Evolutionary conservation across 2,113 vertebrate genomes (phyloP).

Genomic region (Pollachius pollachius): DNA sequence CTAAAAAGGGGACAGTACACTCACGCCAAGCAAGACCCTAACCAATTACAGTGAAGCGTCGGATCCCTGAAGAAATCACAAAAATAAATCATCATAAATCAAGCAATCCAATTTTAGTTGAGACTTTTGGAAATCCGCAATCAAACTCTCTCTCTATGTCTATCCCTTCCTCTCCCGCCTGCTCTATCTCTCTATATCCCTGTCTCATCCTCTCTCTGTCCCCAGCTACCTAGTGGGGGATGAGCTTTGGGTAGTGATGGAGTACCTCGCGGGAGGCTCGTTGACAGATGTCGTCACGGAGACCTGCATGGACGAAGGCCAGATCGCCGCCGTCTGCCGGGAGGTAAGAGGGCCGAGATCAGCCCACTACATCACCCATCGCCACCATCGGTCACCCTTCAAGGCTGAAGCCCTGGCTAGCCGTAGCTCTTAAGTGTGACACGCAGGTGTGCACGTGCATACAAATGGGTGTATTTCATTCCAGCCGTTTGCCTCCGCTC

Average conservation of each 20-base stretch:
- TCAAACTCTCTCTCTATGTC: not conserved
- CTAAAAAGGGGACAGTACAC: no score
- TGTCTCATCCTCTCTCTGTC: not conserved
- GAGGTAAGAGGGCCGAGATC: conserved; percentile 79
- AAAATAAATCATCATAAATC: no score
- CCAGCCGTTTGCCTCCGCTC: not conserved
- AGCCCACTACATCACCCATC: conserved; percentile 3
- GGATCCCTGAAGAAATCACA: no score
- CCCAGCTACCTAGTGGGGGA: conserved; percentile 93
- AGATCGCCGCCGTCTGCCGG: conserved; percentile 97
- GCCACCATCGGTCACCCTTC: conserved; percentile 1
- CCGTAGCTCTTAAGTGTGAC: no score
- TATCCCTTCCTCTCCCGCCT: not conserved
- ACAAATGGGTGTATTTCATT: not conserved
- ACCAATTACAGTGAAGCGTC: no score
- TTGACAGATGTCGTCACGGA: conserved; percentile 97
- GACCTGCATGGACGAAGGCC: conserved; percentile 98
- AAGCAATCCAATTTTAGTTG: not conserved
- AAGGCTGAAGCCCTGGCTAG: not conserved
- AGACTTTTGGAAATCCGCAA: not conserved
- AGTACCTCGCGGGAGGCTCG: conserved; percentile 95
- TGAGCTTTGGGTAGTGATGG: conserved; percentile 99
- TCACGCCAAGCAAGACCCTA: no score
- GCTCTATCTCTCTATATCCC: not conserved
- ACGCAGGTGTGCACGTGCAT: conserved; percentile 7